These are phyloP conservation scores for Drosophila novamexicana DNA, from an alignment of 1,140 invertebrate species.

Conservation along the genomic window DNA sequence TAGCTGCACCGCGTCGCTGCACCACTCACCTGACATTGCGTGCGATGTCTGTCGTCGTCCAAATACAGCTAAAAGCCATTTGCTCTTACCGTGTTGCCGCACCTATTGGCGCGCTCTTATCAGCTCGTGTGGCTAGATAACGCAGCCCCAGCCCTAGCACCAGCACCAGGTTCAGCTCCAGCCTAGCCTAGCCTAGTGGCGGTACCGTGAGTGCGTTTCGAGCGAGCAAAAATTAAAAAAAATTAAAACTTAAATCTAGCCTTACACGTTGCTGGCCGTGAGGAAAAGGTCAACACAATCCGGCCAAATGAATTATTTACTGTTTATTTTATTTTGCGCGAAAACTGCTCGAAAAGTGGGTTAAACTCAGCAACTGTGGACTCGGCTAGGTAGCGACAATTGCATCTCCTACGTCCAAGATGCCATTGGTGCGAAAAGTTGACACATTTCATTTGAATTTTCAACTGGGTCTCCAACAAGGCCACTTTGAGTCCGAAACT, in stretches of 20 bases:
- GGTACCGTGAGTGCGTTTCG: background rate
- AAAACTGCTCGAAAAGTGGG: slow-evolving; percentile 27
- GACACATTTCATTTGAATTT: too few species aligned
- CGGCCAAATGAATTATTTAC: slow-evolving; percentile 20
- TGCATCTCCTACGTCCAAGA: background rate
- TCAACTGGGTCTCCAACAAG: too few species aligned
- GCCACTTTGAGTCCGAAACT: too few species aligned
- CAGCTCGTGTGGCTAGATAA: slow-evolving; percentile 88
- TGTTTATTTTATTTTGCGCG: slow-evolving; percentile 32
- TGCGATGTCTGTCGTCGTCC: slow-evolving; percentile 85
- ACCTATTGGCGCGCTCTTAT: slow-evolving; percentile 85
- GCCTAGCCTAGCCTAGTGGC: background rate
- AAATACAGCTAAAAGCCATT: slow-evolving; percentile 75
- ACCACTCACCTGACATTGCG: slow-evolving; percentile 85
- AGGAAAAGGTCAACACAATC: slow-evolving; percentile 3
- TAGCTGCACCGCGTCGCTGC: background rate
- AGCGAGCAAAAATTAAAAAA: background rate
- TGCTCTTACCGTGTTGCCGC: background rate
- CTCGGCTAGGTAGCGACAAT: background rate
- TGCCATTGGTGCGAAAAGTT: too few species aligned
- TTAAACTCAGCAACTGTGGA: background rate
- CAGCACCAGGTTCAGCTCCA: background rate
- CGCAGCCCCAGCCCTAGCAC: slow-evolving; percentile 74
- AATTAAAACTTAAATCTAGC: background rate
- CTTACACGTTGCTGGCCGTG: background rate